A percentile compares a stretch with the other conserved stretches of the same genome.
These are phyloP conservation scores for Mythimna impura DNA, from an alignment of 2,888 invertebrate genomes.

Conservation along the genomic window DNA sequence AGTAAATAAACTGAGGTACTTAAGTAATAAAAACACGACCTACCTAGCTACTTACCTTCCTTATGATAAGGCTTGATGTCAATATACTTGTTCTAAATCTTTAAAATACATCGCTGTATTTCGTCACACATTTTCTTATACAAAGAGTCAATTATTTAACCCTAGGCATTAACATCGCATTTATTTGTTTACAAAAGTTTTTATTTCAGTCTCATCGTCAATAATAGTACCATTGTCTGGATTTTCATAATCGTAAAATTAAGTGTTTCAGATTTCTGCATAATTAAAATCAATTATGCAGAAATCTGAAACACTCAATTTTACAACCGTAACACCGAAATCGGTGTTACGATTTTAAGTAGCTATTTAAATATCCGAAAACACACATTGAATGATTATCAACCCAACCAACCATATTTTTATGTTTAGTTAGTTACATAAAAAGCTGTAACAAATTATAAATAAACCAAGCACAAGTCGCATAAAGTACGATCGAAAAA, in stretches of 20 bases:
- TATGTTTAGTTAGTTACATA: neutral
- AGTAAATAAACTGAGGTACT: conserved; percentile 22
- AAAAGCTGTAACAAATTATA: conserved; percentile 2
- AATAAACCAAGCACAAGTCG: conserved; percentile 11
- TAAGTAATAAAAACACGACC: conserved; percentile 20
- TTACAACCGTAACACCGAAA: too few species aligned
- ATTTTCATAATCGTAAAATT: neutral
- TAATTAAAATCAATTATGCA: too few species aligned
- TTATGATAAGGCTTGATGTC: conserved; percentile 26
- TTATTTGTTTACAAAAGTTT: neutral
- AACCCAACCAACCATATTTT: too few species aligned
- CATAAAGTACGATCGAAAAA: conserved; percentile 21
- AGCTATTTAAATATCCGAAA: neutral
- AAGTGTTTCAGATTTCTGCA: neutral
- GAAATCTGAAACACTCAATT: too few species aligned
- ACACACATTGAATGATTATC: neutral
- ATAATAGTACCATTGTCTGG: neutral
- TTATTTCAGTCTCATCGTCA: conserved; percentile 13
- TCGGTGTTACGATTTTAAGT: neutral
- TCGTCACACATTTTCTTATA: neutral
- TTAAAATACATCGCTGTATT: neutral
- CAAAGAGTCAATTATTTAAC: neutral
- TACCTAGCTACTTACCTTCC: conserved; percentile 8
- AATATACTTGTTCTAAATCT: conserved; percentile 21
- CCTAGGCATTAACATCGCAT: neutral